phyloP scores from a whole-genome alignment of 2,888 invertebrate genomes.

The Incurvaria masculella region DNA sequence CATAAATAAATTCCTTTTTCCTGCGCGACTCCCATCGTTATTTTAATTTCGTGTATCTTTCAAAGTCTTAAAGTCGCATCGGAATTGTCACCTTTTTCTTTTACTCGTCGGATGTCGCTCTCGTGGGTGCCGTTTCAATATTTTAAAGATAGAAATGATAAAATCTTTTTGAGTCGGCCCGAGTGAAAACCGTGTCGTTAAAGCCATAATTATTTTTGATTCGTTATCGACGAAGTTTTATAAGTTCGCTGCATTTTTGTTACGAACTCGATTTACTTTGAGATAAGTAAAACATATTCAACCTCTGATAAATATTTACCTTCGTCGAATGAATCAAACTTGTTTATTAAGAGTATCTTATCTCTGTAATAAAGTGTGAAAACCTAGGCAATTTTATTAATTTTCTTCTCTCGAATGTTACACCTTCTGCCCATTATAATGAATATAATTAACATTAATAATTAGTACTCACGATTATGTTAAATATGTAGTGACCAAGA shows the following conservation, averaged over 20 bases:
- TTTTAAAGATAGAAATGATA: neutral
- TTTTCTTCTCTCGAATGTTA: too few relatives aligned
- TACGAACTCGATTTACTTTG: neutral
- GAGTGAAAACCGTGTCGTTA: neutral
- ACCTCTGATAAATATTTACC: too few relatives aligned
- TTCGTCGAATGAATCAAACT: too few relatives aligned
- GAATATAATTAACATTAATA: neutral
- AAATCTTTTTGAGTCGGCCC: neutral
- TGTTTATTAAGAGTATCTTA: too few relatives aligned
- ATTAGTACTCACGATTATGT: neutral
- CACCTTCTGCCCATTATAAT: neutral
- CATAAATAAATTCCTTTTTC: conserved; percentile 49
- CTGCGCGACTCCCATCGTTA: conserved; percentile 47
- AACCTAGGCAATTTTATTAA: too few relatives aligned
- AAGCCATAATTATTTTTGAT: neutral
- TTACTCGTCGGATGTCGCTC: neutral
- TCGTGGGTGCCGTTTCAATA: neutral
- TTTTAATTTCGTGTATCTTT: conserved; percentile 39
- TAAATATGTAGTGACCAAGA: neutral
- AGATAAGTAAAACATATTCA: neutral
- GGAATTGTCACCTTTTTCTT: neutral
- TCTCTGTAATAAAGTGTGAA: too few relatives aligned
- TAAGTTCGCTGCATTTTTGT: neutral
- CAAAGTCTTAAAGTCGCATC: conserved; percentile 5
- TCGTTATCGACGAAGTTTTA: neutral